phyloP scores from a whole-genome alignment of 2,113 vertebrate genomes.

The Callipepla californica region DNA sequence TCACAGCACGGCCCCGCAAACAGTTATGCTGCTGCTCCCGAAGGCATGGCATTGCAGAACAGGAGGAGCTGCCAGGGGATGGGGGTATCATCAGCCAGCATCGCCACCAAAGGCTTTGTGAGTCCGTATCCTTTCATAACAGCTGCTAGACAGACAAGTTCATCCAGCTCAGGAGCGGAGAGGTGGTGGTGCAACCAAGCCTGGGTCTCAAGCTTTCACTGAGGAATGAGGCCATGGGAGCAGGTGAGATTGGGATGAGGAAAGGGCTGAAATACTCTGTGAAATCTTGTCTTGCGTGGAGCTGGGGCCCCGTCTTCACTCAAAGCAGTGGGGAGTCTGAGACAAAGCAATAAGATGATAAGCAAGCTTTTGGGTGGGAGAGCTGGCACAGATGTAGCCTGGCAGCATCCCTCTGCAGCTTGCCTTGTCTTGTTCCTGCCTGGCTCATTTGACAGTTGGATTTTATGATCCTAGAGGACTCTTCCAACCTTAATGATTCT shows the following conservation, averaged over 20 bases:
- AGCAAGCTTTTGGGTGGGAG: neutral
- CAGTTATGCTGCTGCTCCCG: rapidly evolving
- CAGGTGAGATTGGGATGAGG: neutral
- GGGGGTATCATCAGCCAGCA: neutral
- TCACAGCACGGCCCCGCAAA: neutral
- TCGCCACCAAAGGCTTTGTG: neutral
- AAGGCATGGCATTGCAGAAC: rapidly evolving
- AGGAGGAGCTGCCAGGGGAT: neutral
- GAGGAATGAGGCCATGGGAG: neutral
- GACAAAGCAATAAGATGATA: neutral
- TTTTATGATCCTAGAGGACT: too few species aligned
- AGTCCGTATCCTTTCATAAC: neutral
- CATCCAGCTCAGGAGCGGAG: neutral
- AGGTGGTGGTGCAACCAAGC: neutral
- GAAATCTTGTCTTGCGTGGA: rapidly evolving
- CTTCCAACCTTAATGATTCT: too few species aligned
- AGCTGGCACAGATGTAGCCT: neutral
- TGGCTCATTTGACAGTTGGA: neutral
- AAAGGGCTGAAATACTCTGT: neutral
- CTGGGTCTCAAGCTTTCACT: neutral
- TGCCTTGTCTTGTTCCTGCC: neutral
- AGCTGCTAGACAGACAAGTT: neutral
- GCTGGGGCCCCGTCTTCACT: neutral
- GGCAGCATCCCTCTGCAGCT: neutral
- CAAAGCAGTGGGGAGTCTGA: neutral